These are phyloP conservation scores for Philereme transversata DNA, from an alignment of 2,888 invertebrate species.

Conservation along the genomic window DNA sequence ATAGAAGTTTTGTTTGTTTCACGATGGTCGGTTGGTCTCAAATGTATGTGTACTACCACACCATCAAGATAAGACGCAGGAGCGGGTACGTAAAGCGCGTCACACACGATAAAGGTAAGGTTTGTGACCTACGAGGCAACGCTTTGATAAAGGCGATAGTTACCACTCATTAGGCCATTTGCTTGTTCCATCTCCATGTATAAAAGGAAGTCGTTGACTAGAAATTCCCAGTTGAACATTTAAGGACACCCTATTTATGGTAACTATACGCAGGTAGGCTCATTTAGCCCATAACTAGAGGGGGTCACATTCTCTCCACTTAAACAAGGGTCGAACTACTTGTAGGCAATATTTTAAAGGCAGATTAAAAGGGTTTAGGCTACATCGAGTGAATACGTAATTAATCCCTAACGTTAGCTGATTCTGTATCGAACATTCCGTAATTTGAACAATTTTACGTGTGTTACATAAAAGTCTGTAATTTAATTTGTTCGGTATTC, in stretches of 20 bases:
- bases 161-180: no score
- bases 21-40: no score
- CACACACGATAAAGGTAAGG: no score
- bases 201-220: no score
- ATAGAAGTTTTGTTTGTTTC: no score
- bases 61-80: no score
- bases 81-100: no score
- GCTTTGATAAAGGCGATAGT: no score
- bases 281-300: constrained; percentile 8
- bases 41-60: no score
- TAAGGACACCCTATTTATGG: neutral
- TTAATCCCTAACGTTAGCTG: constrained; percentile 17
- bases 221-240: neutral
- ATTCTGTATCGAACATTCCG: constrained; percentile 16
- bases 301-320: constrained; percentile 21
- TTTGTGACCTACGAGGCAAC: no score
- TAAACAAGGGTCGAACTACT: constrained; percentile 25
- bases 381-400: constrained; percentile 34
- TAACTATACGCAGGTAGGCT: neutral
- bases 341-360: constrained; percentile 26
- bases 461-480: constrained; percentile 18
- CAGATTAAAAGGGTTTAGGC: constrained; percentile 33
- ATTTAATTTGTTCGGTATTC: constrained; percentile 16
- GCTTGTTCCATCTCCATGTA: no score
- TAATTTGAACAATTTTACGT: constrained; percentile 26